Evolutionary conservation across 2,113 vertebrate genomes (phyloP).

Genomic region (Sinocyclocheilus anophthalmus): DNA sequence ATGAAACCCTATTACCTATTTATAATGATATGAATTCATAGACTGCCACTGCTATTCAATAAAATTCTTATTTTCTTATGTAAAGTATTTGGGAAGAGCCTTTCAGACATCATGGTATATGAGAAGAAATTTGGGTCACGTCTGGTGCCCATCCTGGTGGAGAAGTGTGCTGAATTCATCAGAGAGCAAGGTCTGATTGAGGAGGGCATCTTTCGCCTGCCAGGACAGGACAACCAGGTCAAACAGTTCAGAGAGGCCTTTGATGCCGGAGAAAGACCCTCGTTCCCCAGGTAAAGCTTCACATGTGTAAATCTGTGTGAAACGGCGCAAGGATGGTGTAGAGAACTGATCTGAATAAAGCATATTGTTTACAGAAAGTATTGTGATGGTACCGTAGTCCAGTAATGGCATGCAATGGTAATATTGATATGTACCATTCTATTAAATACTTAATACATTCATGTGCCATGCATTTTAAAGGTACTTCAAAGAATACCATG

Average conservation of each 20-base stretch:
- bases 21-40: background rate
- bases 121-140: conserved; percentile 87
- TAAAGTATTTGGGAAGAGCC: conserved; percentile 85
- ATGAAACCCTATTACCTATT: background rate
- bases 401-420: background rate
- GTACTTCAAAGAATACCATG: background rate
- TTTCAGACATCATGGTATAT: conserved; percentile 84
- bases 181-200: conserved; percentile 82
- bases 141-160: conserved; percentile 88
- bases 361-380: background rate
- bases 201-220: conserved; percentile 96
- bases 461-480: background rate
- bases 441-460: background rate
- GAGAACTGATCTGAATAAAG: background rate
- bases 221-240: conserved; percentile 93
- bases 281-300: conserved; percentile 81
- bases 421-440: too few relatives aligned
- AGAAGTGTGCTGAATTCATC: conserved; percentile 91
- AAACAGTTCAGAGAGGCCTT: conserved; percentile 90
- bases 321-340: too few relatives aligned
- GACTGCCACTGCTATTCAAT: background rate
- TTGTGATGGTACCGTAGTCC: background rate
- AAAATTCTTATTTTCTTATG: conserved; percentile 34
- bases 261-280: conserved; percentile 91
- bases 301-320: background rate